phyloP scores from a whole-genome alignment of 2,888 invertebrate genomes.

The Pammene aurita region DNA sequence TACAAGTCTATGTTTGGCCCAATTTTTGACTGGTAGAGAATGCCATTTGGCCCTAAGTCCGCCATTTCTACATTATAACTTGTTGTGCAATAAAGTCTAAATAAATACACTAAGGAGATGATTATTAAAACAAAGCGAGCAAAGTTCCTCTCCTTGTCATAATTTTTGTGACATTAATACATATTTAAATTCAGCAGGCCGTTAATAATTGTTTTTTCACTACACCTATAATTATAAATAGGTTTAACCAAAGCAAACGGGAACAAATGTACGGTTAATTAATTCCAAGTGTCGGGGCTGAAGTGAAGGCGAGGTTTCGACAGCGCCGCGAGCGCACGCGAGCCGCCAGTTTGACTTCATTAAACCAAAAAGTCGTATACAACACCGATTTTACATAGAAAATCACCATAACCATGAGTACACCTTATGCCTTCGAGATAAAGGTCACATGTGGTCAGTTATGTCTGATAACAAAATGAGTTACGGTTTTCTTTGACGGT shows the following conservation, averaged over 20 bases:
- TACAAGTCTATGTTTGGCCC: too few relatives aligned
- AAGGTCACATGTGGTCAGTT: neutral
- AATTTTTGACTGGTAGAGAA: too few relatives aligned
- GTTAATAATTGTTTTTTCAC: conserved; percentile 1
- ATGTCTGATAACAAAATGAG: neutral
- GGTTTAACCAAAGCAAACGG: conserved; percentile 28
- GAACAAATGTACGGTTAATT: conserved; percentile 32
- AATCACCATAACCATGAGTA: neutral
- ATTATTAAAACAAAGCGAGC: neutral
- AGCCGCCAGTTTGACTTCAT: conserved; percentile 53
- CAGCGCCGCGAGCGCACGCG: conserved; percentile 53
- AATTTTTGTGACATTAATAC: neutral
- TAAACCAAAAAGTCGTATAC: conserved; percentile 30
- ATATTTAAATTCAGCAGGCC: neutral
- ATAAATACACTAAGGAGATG: too few relatives aligned
- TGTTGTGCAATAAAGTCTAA: neutral
- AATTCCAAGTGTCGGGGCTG: conserved; percentile 31
- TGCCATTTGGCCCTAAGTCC: too few relatives aligned
- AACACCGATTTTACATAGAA: neutral
- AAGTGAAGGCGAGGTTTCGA: conserved; percentile 29
- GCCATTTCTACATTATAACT: too few relatives aligned
- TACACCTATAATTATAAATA: conserved; percentile 24
- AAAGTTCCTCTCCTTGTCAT: neutral
- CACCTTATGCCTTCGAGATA: neutral
- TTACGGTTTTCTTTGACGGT: neutral